Percentiles rank a stretch among this genome's conserved stretches.
phyloP scores from a whole-genome alignment of 1,140 invertebrate species.

The Araneus ventricosus region DNA sequence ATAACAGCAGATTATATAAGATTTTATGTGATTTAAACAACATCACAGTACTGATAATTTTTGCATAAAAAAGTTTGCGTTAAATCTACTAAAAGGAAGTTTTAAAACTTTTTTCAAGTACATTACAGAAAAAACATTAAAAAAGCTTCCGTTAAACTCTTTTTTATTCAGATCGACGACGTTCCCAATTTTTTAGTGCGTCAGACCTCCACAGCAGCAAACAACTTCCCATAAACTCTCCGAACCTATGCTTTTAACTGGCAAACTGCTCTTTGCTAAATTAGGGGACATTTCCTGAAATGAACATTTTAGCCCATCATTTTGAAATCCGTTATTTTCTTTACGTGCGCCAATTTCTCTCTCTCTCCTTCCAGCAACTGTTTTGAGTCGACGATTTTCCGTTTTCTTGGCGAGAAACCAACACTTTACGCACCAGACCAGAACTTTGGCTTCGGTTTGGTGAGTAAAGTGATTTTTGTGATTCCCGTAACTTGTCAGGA shows the following conservation, averaged over 20 bases:
- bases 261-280: conserved; percentile 1
- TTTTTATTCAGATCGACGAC: conserved; percentile 5
- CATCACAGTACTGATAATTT: too few species aligned
- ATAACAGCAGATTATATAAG: too few species aligned
- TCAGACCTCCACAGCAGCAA: not conserved
- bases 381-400: conserved; percentile 10
- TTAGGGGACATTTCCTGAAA: conserved; percentile 16
- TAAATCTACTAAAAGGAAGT: not conserved
- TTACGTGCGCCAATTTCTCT: conserved; percentile 1
- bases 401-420: conserved; percentile 28
- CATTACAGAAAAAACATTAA: not conserved
- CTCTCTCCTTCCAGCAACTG: not conserved
- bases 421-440: conserved; percentile 19
- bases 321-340: conserved; percentile 8
- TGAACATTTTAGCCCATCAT: conserved; percentile 24
- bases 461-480: conserved; percentile 40
- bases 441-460: conserved; percentile 30
- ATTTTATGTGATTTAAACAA: too few species aligned
- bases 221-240: not conserved
- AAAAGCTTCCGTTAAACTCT: not conserved
- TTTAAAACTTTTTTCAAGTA: not conserved
- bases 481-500: conserved; percentile 42
- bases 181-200: not conserved
- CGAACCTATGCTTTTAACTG: not conserved
- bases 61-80: not conserved